These are phyloP conservation scores for Tigriopus japonicus DNA, from an alignment of 1,140 invertebrate genomes.

Conservation along the genomic window DNA sequence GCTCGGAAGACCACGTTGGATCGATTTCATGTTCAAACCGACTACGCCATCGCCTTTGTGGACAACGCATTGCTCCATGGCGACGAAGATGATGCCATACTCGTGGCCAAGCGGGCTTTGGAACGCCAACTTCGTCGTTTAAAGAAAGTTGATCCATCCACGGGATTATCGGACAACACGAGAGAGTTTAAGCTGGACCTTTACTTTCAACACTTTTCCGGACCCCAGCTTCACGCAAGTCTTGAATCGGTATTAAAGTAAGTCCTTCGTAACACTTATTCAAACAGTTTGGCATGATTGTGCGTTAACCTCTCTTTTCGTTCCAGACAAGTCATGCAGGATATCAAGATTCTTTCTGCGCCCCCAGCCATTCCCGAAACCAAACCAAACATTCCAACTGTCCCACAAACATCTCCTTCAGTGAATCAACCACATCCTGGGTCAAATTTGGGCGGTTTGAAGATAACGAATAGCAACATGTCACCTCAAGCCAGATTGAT, in stretches of 20 bases:
- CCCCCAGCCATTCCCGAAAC: not conserved
- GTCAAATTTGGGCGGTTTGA: too few species aligned
- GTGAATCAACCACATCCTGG: too few species aligned
- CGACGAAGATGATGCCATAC: not conserved
- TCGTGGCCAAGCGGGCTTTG: not conserved
- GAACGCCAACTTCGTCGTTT: not conserved
- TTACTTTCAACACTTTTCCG: slow-evolving; percentile 5
- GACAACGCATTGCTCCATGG: not conserved
- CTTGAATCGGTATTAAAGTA: not conserved
- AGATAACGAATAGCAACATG: too few species aligned
- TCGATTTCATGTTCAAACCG: not conserved
- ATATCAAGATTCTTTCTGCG: not conserved
- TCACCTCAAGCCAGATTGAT: too few species aligned
- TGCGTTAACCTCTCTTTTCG: too few species aligned
- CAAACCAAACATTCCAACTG: too few species aligned
- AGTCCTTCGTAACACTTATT: not conserved
- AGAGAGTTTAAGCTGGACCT: not conserved
- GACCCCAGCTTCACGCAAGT: not conserved
- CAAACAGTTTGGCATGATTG: too few species aligned
- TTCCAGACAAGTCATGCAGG: not conserved
- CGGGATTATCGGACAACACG: not conserved
- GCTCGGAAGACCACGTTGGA: not conserved
- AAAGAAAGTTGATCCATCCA: slow-evolving; percentile 4
- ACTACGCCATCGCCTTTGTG: slow-evolving; percentile 8
- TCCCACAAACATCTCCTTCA: too few species aligned